A percentile compares a stretch with the other conserved stretches of the same genome.
Conservation (phyloP, 2,888 invertebrate species). For the Lomographa bimaculata region DNA sequence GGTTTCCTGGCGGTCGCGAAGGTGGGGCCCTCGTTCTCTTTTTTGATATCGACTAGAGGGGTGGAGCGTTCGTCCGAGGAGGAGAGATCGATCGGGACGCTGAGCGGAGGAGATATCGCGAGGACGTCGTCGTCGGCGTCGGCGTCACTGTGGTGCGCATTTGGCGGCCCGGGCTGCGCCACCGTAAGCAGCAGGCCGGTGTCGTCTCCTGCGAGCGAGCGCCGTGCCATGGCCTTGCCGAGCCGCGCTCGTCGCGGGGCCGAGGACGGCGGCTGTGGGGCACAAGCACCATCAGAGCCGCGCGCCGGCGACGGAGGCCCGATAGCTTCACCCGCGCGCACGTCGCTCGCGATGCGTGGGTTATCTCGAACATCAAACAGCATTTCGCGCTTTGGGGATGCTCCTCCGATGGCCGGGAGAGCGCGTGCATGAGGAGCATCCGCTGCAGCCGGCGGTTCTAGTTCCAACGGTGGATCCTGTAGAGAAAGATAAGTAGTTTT, state of each 20-base stretch:
- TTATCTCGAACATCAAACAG: slow-evolving; percentile 70
- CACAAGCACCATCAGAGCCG: slow-evolving; percentile 86
- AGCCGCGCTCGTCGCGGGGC: slow-evolving; percentile 74
- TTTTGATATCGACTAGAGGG: slow-evolving; percentile 73
- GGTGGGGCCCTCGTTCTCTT: slow-evolving; percentile 75
- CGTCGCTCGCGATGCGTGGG: slow-evolving; percentile 61
- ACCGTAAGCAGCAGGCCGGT: slow-evolving; percentile 73
- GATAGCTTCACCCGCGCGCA: slow-evolving; percentile 62
- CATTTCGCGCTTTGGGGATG: slow-evolving; percentile 71
- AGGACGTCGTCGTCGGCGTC: slow-evolving; percentile 79
- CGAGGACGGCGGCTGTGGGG: slow-evolving; percentile 81
- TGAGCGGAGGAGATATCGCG: slow-evolving; percentile 73
- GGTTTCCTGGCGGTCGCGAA: slow-evolving; percentile 63
- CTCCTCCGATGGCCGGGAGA: slow-evolving; percentile 70
- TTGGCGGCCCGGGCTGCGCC: slow-evolving; percentile 55
- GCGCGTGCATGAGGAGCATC: slow-evolving; percentile 68
- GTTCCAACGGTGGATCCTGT: slow-evolving; percentile 72
- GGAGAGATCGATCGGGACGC: slow-evolving; percentile 74
- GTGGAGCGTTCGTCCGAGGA: slow-evolving; percentile 76
- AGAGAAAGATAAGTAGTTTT: too few relatives aligned
- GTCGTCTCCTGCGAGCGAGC: slow-evolving; percentile 81
- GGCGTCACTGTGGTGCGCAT: slow-evolving; percentile 69
- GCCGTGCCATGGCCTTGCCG: slow-evolving; percentile 87
- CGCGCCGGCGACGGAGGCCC: slow-evolving; percentile 88
- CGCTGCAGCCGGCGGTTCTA: slow-evolving; percentile 66